These are phyloP conservation scores for Microtus richardsoni DNA, from an alignment of 2,113 vertebrate genomes.

Conservation along the genomic window DNA sequence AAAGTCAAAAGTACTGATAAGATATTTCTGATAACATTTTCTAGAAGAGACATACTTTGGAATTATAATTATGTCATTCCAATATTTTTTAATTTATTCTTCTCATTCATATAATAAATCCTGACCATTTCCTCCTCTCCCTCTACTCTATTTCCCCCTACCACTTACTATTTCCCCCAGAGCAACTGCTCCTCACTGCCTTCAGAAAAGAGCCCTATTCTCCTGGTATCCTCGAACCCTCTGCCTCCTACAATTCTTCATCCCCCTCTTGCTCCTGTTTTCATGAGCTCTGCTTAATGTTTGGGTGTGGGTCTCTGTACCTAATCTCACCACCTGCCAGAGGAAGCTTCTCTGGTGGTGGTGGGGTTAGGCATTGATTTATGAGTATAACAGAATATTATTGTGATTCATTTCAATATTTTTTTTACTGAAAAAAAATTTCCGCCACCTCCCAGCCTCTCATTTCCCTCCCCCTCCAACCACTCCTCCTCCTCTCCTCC, in stretches of 20 bases:
- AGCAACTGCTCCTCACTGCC: background rate
- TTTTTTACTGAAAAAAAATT: too few species aligned
- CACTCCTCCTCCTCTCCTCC: too few species aligned
- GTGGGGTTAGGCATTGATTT: background rate
- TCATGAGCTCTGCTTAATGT: background rate
- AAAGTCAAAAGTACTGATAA: background rate
- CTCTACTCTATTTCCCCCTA: too few species aligned
- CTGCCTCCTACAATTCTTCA: background rate
- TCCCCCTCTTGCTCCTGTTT: background rate
- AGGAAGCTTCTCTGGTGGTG: background rate
- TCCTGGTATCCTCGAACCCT: background rate
- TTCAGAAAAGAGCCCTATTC: background rate
- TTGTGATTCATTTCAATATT: background rate
- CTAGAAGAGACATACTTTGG: background rate
- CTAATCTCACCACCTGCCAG: too few species aligned
- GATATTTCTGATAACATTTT: background rate
- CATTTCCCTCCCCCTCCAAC: too few species aligned
- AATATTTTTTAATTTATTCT: background rate
- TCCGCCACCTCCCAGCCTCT: too few species aligned
- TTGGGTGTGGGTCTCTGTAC: background rate
- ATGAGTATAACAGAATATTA: background rate
- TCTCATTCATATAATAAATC: background rate
- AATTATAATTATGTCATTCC: background rate
- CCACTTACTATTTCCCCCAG: fast-evolving
- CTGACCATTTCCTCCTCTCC: background rate